These are phyloP conservation scores for Urocyon cinereoargenteus DNA, from an alignment of 2,797 vertebrate species.

Conservation along the genomic window DNA sequence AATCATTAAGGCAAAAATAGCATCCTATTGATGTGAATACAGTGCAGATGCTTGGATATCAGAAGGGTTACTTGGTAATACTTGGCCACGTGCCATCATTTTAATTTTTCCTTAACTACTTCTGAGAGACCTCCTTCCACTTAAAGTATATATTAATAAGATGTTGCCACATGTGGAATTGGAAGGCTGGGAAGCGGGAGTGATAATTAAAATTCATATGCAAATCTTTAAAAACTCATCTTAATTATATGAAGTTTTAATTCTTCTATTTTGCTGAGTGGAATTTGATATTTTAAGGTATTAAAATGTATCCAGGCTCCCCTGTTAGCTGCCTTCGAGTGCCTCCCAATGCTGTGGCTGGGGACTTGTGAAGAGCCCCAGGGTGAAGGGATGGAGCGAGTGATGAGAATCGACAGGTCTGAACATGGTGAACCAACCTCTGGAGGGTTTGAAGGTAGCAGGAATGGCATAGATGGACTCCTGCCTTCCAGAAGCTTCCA, in stretches of 20 bases:
- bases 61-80: not conserved
- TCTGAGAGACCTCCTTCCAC: not conserved
- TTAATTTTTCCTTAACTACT: not conserved
- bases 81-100: not conserved
- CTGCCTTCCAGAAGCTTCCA: not conserved
- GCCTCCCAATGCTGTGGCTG: not conserved
- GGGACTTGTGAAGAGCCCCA: not conserved
- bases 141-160: constrained; percentile 34
- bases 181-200: not conserved
- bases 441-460: not conserved
- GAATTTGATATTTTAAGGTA: not conserved
- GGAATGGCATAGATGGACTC: not conserved
- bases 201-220: constrained; percentile 38
- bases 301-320: not conserved
- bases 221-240: constrained; percentile 48
- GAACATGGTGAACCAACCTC: accelerated
- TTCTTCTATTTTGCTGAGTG: not conserved
- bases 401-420: not conserved
- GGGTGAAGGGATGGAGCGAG: not conserved
- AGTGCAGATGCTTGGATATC: not conserved
- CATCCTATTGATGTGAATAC: not conserved
- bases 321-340: not conserved
- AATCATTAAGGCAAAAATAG: constrained; percentile 13
- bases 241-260: not conserved
- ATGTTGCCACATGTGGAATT: not conserved